Base-by-base conservation (phyloP, 2,888 invertebrate species). In the Troides aeacus region DNA sequence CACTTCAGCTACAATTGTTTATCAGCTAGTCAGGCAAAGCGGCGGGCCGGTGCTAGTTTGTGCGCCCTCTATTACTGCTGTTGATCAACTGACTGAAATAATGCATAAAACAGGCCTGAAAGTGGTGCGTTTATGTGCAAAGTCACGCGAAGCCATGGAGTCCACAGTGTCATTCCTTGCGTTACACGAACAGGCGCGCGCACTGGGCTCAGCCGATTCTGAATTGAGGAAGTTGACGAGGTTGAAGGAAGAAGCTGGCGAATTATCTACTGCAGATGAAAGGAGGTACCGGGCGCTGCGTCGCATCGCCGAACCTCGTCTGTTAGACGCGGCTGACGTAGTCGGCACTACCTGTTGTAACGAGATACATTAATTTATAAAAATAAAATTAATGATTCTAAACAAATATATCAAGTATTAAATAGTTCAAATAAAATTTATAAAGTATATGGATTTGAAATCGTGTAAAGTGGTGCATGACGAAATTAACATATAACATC, bases 271-370 rank as follows among this genome's bases (percentile, higher is more conserved):
- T 0, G 96, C 97, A 0, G 99, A 99, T 86, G 99, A 99, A 85
- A 96, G 99, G 74, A 94, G 99, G 1, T 99, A 98, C 82, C 94
- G 98, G 1, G 95, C 96, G 73, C 86, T 99, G 76, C 98, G 99
- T 75, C 97, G 98, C 79, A 95, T 96, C 42, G 96, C 98, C 12
- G 99, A 99, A 83, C 95, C 97, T 67, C 96, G 98, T 75, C 91
- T 99, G 17, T 86, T 98, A 3, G 98, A 98, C 85, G 98, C 98
- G 0, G 99, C 99, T 1, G 99, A 99, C 87, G 99, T 99, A 0
- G 98, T 99, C 68, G 99, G 99, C 82, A 99, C 99, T 83, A 99
- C 99, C 0, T 99, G 99, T 85, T n/a, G n/a, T n/a, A n/a, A n/a
- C n/a, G n/a, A n/a, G n/a, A n/a, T n/a, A n/a, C n/a, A n/a, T n/a